phyloP scores from a whole-genome alignment of 35 echinoderm and acorn worm genomes.

The Acanthaster planci region DNA sequence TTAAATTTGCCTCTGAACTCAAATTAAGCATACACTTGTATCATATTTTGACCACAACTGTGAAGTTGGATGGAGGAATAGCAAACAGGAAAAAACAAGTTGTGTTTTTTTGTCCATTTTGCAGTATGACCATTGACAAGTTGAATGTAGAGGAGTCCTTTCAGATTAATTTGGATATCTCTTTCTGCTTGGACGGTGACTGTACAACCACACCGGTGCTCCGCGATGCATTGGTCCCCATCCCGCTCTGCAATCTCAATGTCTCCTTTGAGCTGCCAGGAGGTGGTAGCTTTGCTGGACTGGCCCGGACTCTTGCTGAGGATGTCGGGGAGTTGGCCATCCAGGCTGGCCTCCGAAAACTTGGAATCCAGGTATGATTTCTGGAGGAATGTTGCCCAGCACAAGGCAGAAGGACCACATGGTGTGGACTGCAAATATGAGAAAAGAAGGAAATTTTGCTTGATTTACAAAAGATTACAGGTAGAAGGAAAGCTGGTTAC shows the following conservation, averaged over 20 bases:
- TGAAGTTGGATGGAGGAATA: too few relatives aligned
- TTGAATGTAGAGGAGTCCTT: not conserved
- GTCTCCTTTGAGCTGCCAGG: too few relatives aligned
- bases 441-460: too few relatives aligned
- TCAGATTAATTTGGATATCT: not conserved
- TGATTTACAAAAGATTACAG: not conserved
- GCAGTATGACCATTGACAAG: constrained; percentile 40
- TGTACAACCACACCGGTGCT: not conserved
- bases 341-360: too few relatives aligned
- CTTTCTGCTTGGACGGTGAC: constrained; percentile 15
- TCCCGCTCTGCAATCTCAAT: too few relatives aligned
- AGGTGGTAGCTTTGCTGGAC: too few relatives aligned
- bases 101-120: not conserved
- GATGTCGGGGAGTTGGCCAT: not conserved
- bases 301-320: not conserved
- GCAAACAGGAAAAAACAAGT: too few relatives aligned
- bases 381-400: not conserved
- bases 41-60: too few relatives aligned
- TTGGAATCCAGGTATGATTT: not conserved
- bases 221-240: too few relatives aligned
- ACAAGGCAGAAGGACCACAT: too few relatives aligned
- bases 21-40: not conserved
- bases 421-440: too few relatives aligned
- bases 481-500: not conserved
- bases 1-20: too few relatives aligned